These are phyloP conservation scores for Cynocephalus volans DNA, from an alignment of 2,113 vertebrate species.

Conservation along the genomic window DNA sequence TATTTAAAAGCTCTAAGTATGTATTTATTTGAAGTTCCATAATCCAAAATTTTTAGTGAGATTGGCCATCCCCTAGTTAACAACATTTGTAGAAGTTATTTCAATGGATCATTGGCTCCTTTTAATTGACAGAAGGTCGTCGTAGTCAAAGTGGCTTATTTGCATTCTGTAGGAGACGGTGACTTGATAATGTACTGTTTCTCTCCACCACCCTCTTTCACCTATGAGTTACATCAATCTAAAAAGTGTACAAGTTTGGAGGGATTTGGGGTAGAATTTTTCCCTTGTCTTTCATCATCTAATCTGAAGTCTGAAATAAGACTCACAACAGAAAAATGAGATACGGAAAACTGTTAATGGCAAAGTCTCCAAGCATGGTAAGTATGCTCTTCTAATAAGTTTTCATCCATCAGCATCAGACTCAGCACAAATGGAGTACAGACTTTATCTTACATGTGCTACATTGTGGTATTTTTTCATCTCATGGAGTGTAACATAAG, in stretches of 20 bases:
- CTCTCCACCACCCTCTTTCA: neutral
- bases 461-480: conserved; percentile 72
- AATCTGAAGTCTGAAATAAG: conserved; percentile 84
- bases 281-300: conserved; percentile 79
- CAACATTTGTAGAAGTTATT: conserved; percentile 45
- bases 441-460: conserved; percentile 71
- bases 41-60: conserved; percentile 21
- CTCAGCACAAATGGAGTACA: conserved; percentile 77
- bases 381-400: conserved; percentile 83
- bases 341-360: conserved; percentile 83
- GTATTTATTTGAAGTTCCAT: conserved; percentile 18
- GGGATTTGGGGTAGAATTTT: neutral
- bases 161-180: neutral
- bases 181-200: neutral
- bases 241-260: conserved; percentile 31
- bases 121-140: neutral
- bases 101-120: neutral
- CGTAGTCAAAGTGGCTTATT: neutral
- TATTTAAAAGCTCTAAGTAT: neutral
- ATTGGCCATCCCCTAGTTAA: neutral
- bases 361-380: conserved; percentile 84
- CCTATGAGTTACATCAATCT: conserved; percentile 60
- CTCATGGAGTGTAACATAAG: conserved; percentile 68
- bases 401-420: conserved; percentile 85
- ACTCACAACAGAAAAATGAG: conserved; percentile 86